These are phyloP conservation scores for Protophormia terraenovae DNA, from an alignment of 2,888 invertebrate genomes.

Conservation along the genomic window DNA sequence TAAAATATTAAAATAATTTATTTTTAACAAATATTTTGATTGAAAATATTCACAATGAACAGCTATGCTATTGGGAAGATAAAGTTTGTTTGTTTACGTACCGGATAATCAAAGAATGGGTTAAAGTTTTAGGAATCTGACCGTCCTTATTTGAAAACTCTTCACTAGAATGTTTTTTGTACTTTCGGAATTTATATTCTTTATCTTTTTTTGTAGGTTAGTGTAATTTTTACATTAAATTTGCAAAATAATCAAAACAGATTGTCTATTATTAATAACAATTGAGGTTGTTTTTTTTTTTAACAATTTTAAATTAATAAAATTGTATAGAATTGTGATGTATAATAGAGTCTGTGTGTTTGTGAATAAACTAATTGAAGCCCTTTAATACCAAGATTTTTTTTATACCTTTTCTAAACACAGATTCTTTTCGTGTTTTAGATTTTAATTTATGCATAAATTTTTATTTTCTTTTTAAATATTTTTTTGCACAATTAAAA, in stretches of 20 bases:
- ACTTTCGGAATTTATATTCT: too few relatives aligned
- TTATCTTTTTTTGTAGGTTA: neutral
- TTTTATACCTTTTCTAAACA: neutral
- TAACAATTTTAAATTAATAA: constrained; percentile 30
- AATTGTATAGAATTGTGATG: neutral
- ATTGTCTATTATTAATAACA: constrained; percentile 28
- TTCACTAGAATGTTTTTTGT: too few relatives aligned
- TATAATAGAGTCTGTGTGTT: neutral
- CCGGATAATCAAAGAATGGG: too few relatives aligned
- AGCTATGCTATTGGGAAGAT: too few relatives aligned
- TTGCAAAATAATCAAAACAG: neutral
- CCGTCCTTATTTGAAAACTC: too few relatives aligned
- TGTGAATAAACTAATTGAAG: constrained; percentile 1
- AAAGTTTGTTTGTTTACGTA: too few relatives aligned
- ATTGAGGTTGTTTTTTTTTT: constrained; percentile 13
- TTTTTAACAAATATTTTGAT: too few relatives aligned
- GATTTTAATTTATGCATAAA: constrained; percentile 26
- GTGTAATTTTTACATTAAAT: neutral
- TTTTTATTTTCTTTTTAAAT: neutral
- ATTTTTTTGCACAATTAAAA: neutral
- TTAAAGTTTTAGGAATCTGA: too few relatives aligned
- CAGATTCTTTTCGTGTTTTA: constrained; percentile 5
- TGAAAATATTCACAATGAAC: too few relatives aligned
- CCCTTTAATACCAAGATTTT: neutral
- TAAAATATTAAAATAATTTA: too few relatives aligned